phyloP scores from a whole-genome alignment of 1,140 invertebrate species.

The Battus philenor region DNA sequence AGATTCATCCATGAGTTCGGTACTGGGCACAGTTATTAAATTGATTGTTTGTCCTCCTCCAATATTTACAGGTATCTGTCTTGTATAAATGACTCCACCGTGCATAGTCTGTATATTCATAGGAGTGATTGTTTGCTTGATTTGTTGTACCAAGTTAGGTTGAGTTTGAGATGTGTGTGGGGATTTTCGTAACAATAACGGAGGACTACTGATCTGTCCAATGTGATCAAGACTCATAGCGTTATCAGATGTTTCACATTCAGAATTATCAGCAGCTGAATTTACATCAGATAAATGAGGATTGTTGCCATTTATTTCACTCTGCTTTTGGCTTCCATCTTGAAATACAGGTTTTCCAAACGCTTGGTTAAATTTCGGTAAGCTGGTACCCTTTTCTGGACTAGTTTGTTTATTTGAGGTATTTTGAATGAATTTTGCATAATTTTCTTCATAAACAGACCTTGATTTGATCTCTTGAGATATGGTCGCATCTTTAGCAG shows the following conservation, averaged over 20 bases:
- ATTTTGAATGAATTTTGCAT: slow-evolving; percentile 74
- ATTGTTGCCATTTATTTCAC: slow-evolving; percentile 39
- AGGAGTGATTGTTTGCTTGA: slow-evolving; percentile 67
- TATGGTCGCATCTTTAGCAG: slow-evolving; percentile 32
- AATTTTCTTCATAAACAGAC: slow-evolving; percentile 76
- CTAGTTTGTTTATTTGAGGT: slow-evolving; percentile 44
- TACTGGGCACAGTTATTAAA: slow-evolving; percentile 75
- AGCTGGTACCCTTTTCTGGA: slow-evolving; percentile 55
- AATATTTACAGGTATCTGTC: slow-evolving; percentile 77
- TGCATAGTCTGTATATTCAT: slow-evolving; percentile 77
- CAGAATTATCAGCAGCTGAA: slow-evolving; percentile 32
- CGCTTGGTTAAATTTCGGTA: slow-evolving; percentile 88
- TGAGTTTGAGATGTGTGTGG: slow-evolving; percentile 47
- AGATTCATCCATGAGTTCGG: slow-evolving; percentile 59
- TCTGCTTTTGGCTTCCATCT: slow-evolving; percentile 58
- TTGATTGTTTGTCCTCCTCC: slow-evolving; percentile 77
- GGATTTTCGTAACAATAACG: slow-evolving; percentile 61
- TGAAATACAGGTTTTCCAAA: slow-evolving; percentile 82
- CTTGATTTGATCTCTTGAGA: slow-evolving; percentile 70
- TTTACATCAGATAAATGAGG: slow-evolving; percentile 37
- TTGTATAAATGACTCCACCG: slow-evolving; percentile 78
- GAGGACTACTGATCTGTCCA: slow-evolving; percentile 58
- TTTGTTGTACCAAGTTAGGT: slow-evolving; percentile 59
- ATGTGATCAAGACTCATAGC: slow-evolving; percentile 55
- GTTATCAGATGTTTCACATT: slow-evolving; percentile 46